These are phyloP conservation scores for Panthera leo DNA, from an alignment of 2,113 vertebrate species.

Conservation along the genomic window DNA sequence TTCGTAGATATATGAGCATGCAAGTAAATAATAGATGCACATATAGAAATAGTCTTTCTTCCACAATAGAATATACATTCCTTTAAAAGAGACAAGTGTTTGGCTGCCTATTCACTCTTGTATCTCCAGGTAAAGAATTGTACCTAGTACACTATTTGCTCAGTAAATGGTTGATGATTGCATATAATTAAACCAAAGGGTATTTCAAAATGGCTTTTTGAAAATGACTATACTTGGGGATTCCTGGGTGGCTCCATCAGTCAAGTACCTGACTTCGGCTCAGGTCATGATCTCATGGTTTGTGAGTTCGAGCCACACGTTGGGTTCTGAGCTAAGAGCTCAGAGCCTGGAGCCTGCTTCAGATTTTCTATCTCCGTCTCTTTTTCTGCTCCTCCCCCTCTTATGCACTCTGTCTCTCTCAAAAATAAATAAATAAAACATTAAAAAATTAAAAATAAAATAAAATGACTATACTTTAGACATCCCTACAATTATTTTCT, in stretches of 20 bases:
- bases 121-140: not conserved
- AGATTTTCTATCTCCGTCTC: too few relatives aligned
- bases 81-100: not conserved
- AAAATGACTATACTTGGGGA: not conserved
- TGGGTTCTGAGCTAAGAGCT: too few relatives aligned
- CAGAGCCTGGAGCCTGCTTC: too few relatives aligned
- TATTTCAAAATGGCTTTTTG: not conserved
- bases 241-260: too few relatives aligned
- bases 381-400: too few relatives aligned
- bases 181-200: not conserved
- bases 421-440: too few relatives aligned
- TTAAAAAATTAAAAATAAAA: too few relatives aligned
- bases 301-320: too few relatives aligned
- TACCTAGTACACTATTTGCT: not conserved
- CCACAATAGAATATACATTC: not conserved
- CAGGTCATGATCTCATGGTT: too few relatives aligned
- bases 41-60: not conserved
- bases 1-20: not conserved
- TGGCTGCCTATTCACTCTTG: not conserved
- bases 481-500: not conserved
- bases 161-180: not conserved
- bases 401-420: too few relatives aligned
- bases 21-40: not conserved
- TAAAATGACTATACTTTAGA: not conserved
- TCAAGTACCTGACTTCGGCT: too few relatives aligned